Percentiles rank a stretch among this genome's conserved stretches.
Evolutionary conservation across 2,888 invertebrate species (phyloP).

Genomic region (Steinernema hermaphroditum): DNA sequence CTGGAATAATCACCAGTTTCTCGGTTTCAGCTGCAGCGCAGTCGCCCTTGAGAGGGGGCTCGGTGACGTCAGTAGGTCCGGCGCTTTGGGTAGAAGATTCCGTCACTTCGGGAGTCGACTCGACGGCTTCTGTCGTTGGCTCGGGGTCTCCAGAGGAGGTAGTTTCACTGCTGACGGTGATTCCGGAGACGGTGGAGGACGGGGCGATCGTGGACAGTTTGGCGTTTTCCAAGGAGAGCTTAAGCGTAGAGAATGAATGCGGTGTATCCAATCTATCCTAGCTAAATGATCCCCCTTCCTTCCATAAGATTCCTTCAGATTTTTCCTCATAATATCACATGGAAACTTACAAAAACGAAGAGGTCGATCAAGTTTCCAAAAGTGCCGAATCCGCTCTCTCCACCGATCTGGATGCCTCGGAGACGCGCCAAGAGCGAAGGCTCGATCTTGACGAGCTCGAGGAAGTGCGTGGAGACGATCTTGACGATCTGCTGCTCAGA

Average conservation of each 20-base stretch:
- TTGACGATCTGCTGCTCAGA: background rate
- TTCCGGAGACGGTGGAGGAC: background rate
- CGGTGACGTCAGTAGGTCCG: no score
- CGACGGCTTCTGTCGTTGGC: background rate
- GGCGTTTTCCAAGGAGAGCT: background rate
- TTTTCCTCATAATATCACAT: background rate
- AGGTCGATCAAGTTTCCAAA: background rate
- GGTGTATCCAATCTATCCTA: background rate
- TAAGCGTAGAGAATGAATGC: background rate
- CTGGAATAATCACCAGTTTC: no score
- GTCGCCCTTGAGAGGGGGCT: background rate
- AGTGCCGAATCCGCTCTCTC: background rate
- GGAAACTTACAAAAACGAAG: background rate
- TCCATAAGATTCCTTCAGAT: background rate
- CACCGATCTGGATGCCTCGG: background rate
- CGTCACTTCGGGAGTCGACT: background rate
- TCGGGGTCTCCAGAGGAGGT: background rate
- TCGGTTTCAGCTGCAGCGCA: no score
- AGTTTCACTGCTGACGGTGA: background rate
- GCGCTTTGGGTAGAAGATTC: no score
- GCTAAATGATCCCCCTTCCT: background rate
- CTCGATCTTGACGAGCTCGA: background rate
- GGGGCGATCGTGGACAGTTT: background rate
- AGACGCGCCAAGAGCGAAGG: background rate
- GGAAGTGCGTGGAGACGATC: background rate